Base-by-base conservation (phyloP, 2,113 vertebrate genomes). In the Ceyx cyanopectus region DNA sequence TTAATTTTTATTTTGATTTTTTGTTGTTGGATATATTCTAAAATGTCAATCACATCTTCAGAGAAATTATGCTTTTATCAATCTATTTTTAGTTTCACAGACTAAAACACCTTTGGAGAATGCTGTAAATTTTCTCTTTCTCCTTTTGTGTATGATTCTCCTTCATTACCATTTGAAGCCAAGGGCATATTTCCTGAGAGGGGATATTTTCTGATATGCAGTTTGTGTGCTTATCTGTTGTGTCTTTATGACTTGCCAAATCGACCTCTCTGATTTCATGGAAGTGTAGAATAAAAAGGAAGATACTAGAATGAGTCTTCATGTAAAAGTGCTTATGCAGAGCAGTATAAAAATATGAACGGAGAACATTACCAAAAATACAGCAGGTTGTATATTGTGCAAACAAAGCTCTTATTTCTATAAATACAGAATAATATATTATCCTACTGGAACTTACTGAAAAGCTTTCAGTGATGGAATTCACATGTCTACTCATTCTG, bases 141-240 rank as follows among this genome's bases (percentile, higher is more conserved):
- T 30, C 12, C 2, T 67, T 70, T 56, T 56, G 15, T 41, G 53
- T 43, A 24, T 56, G 12, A 5, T 61, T 92, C 74, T 82, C 24
- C 14, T 66, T 74, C 6, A 43, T 43, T 54, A 22, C 7, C 43
- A 68, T 68, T 82, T 88, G 27, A 10, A 81, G 14, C 8, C 6
- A 82, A 11, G 20, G n/a, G n/a, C 7, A 50, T 27, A 24, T 82
- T 57, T 45, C 15, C 24, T 53, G 12, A 75, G 19, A 2, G 4
- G 1, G 1, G 2, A 7, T 46, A n/a, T 43, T 76, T 23, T 91
- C 9, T 77, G 43, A 63, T 51, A 6, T 7, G 23, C 14, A 26
- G 40, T 2, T 50, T 68, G 5, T 23, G 29, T 34, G 4, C 13
- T 60, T 60, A 10, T 22, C 2, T 2, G 0, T 21, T 37, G 5